phyloP scores from a whole-genome alignment of 2,797 vertebrate genomes.

The Anguilla obscura region DNA sequence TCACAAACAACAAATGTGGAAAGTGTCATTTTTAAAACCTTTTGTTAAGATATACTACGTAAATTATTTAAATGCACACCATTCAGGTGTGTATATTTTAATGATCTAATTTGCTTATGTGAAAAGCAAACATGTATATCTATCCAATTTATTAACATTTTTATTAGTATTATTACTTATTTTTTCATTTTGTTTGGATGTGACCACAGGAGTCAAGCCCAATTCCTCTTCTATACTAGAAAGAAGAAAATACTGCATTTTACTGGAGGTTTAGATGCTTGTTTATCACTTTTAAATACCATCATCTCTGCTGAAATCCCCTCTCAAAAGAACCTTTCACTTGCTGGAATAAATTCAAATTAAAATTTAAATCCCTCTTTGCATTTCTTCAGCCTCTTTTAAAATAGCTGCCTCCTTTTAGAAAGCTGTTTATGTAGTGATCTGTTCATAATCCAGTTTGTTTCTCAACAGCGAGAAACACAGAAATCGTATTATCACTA shows the following conservation, averaged over 20 bases:
- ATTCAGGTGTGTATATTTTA: slow-evolving; percentile 32
- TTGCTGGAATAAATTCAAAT: slow-evolving; percentile 90
- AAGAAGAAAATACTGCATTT: slow-evolving; percentile 72
- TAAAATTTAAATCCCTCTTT: slow-evolving; percentile 90
- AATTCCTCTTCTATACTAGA: slow-evolving; percentile 73
- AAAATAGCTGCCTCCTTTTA: slow-evolving; percentile 88
- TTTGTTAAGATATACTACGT: slow-evolving; percentile 20
- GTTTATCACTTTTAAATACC: slow-evolving; percentile 90
- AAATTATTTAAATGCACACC: slow-evolving; percentile 10
- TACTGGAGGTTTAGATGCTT: slow-evolving; percentile 84
- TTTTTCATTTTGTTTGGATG: slow-evolving; percentile 68
- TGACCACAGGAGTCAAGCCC: slow-evolving; percentile 69
- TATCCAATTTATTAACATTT: slow-evolving; percentile 68
- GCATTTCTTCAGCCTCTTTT: slow-evolving; percentile 87
- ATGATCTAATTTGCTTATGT: slow-evolving; percentile 35
- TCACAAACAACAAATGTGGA: background rate
- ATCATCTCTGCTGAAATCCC: slow-evolving; percentile 86
- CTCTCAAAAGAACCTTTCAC: slow-evolving; percentile 89
- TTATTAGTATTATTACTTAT: slow-evolving; percentile 77
- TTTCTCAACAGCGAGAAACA: slow-evolving; percentile 86
- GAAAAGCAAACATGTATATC: slow-evolving; percentile 33
- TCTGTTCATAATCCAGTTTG: slow-evolving; percentile 89
- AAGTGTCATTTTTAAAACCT: background rate
- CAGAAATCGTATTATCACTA: slow-evolving; percentile 87
- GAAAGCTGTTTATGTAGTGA: slow-evolving; percentile 89